Evolutionary conservation across 1,140 invertebrate species (phyloP).

Genomic region (Drosophila arizonae): DNA sequence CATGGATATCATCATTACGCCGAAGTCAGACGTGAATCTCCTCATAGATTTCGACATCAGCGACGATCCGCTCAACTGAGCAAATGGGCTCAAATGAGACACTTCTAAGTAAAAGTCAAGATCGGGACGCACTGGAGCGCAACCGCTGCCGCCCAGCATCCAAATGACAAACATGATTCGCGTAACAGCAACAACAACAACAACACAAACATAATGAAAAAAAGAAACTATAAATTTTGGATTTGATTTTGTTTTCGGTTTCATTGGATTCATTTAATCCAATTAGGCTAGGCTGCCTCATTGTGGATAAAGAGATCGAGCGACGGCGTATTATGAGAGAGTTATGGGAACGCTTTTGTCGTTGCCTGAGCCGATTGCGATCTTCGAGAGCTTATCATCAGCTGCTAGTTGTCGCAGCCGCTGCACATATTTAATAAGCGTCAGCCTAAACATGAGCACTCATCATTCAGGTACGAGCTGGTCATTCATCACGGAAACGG

Average conservation of each 20-base stretch:
- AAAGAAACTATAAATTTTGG: constrained; percentile 26
- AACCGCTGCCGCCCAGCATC: constrained; percentile 7
- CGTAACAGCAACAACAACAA: constrained; percentile 25
- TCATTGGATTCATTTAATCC: constrained; percentile 71
- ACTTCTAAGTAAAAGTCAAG: constrained; percentile 66
- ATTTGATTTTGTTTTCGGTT: constrained; percentile 74
- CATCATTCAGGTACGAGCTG: constrained; percentile 44
- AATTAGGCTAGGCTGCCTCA: constrained; percentile 64
- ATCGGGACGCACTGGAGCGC: constrained; percentile 18
- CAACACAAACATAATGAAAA: constrained; percentile 12
- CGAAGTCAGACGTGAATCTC: constrained; percentile 38
- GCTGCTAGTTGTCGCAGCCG: constrained; percentile 44
- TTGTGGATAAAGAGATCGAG: not conserved
- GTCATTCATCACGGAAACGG: constrained; percentile 50
- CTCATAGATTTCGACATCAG: constrained; percentile 70
- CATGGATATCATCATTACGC: constrained; percentile 75
- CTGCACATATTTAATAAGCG: constrained; percentile 75
- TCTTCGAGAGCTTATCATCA: constrained; percentile 45
- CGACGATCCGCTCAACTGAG: constrained; percentile 66
- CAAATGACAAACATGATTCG: constrained; percentile 71
- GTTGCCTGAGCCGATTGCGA: constrained; percentile 20
- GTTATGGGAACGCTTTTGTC: constrained; percentile 72
- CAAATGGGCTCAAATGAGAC: constrained; percentile 52
- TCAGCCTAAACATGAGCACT: constrained; percentile 61
- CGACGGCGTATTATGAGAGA: constrained; percentile 42